Conservation (phyloP, 2,113 vertebrate species). For the Rhynchomys soricoides region DNA sequence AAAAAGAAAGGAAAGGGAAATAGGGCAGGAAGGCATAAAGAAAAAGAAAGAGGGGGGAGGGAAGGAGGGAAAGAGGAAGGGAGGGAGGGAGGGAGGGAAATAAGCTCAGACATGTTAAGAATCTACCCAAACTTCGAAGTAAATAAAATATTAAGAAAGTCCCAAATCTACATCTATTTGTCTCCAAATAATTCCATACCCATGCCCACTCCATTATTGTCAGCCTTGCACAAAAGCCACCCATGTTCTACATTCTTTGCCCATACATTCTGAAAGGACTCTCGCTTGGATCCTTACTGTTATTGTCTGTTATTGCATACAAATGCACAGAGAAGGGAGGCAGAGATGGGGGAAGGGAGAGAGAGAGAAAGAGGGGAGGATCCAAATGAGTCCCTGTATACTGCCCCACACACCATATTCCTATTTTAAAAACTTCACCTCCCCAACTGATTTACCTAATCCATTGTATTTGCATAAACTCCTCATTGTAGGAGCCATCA, state of each 20-base stretch:
- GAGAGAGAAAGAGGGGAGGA: neutral
- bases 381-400: neutral
- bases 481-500: neutral
- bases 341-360: neutral
- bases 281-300: neutral
- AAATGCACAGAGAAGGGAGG: neutral
- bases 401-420: neutral
- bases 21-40: too few relatives aligned
- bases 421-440: neutral
- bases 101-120: neutral
- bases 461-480: neutral
- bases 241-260: neutral
- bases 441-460: neutral
- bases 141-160: neutral
- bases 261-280: neutral
- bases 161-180: neutral
- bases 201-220: accelerated
- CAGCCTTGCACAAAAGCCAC: neutral
- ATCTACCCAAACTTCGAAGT: neutral
- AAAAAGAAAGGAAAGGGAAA: too few relatives aligned
- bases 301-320: neutral
- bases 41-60: neutral
- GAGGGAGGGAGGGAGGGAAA: accelerated
- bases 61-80: neutral
- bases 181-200: neutral